These are phyloP conservation scores for Ascidia mentula DNA, from an alignment of 23 tunicate species.

Conservation along the genomic window DNA sequence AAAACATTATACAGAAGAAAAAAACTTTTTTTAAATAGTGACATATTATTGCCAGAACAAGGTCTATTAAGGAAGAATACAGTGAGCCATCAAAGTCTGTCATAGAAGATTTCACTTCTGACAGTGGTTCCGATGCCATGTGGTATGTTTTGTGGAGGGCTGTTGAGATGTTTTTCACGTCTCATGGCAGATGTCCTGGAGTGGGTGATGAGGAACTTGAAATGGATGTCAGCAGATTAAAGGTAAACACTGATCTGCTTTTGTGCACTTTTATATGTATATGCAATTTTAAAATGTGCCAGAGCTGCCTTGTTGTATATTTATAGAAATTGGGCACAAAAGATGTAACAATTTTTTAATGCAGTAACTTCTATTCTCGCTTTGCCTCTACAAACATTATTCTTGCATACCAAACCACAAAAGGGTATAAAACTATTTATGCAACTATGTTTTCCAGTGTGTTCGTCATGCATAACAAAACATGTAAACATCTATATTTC, in stretches of 20 bases:
- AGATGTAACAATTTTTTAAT: too few species aligned
- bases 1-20: too few species aligned
- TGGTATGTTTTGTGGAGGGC: constrained; percentile 85
- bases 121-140: constrained; percentile 51
- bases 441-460: too few species aligned
- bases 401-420: not conserved
- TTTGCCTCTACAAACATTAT: not conserved
- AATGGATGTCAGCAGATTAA: constrained; percentile 52
- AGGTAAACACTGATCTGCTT: constrained; percentile 17
- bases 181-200: constrained; percentile 58
- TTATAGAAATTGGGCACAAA: too few species aligned
- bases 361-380: too few species aligned
- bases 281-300: too few species aligned
- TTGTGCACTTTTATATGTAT: not conserved
- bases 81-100: constrained; percentile 38
- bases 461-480: too few species aligned
- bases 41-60: constrained; percentile 23
- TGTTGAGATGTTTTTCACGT: constrained; percentile 44
- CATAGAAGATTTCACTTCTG: constrained; percentile 46
- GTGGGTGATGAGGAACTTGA: constrained; percentile 39
- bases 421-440: too few species aligned
- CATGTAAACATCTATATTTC: too few species aligned
- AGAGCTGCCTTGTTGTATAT: too few species aligned
- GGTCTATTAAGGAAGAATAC: constrained; percentile 56
- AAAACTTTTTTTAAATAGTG: not conserved